Conservation (phyloP, 2,888 invertebrate species). For the Paralinhomoeus sp. region DNA sequence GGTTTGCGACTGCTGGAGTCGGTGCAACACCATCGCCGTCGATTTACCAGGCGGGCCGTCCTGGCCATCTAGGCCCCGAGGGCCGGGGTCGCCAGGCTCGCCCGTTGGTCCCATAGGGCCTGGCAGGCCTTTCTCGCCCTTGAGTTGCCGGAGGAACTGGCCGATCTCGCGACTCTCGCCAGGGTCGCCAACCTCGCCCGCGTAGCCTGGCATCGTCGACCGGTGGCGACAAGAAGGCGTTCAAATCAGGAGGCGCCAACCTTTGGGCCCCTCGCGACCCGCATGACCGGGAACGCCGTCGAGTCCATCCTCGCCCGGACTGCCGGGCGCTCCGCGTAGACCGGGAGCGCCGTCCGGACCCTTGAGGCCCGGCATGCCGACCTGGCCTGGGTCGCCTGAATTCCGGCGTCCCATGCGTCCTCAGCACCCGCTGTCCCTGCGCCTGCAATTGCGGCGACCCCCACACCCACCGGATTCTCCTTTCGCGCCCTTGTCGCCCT, state of each 20-base stretch:
- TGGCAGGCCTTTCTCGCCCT: too few species aligned
- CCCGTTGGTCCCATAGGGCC: too few species aligned
- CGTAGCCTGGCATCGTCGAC: too few species aligned
- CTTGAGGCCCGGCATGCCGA: slow-evolving; percentile 23
- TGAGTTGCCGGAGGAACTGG: too few species aligned
- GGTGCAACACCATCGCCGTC: not conserved
- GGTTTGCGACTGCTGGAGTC: slow-evolving; percentile 1
- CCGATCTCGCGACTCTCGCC: too few species aligned
- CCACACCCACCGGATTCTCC: slow-evolving; percentile 16
- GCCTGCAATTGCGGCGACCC: too few species aligned
- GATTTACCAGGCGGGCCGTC: not conserved
- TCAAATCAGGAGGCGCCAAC: not conserved
- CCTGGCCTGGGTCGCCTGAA: slow-evolving; percentile 25
- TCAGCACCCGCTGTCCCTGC: too few species aligned
- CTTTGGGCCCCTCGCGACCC: not conserved
- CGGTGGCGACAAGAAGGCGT: too few species aligned
- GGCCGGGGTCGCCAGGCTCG: too few species aligned
- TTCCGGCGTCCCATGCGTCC: too few species aligned
- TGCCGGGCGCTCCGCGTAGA: slow-evolving; percentile 12
- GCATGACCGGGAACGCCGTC: not conserved
- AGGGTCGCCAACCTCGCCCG: too few species aligned
- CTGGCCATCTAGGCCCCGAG: too few species aligned
- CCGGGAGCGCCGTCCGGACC: slow-evolving; percentile 13
- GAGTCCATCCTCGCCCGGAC: slow-evolving; percentile 17
- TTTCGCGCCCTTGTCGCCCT: slow-evolving; percentile 10